Evolutionary conservation across 35 echinoderm and acorn worm genomes (phyloP).

Genomic region (Stichopus chloronotus): DNA sequence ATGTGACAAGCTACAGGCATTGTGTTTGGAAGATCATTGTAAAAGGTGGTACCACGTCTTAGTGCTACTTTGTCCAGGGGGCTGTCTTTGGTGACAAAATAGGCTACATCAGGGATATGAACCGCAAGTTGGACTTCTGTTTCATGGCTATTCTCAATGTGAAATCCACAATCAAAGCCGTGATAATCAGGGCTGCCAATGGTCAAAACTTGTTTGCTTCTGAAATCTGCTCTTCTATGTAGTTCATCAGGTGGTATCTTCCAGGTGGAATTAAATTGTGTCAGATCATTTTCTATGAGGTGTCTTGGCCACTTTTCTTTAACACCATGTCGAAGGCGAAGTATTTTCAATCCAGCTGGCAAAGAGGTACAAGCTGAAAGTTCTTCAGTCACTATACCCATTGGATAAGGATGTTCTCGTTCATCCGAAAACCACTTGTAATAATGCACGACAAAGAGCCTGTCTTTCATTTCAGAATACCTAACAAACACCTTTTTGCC

Average conservation of each 20-base stretch:
- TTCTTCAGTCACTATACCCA: slow-evolving; percentile 79
- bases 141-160: slow-evolving; percentile 29
- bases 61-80: slow-evolving; percentile 69
- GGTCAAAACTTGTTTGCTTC: slow-evolving; percentile 68
- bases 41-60: slow-evolving; percentile 71
- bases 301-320: slow-evolving; percentile 48
- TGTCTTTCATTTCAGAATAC: background rate
- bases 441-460: background rate
- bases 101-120: slow-evolving; percentile 90
- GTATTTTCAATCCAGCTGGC: slow-evolving; percentile 64
- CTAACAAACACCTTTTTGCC: background rate
- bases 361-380: slow-evolving; percentile 34
- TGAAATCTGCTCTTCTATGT: slow-evolving; percentile 52
- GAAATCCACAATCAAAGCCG: slow-evolving; percentile 82
- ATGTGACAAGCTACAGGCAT: slow-evolving; percentile 66
- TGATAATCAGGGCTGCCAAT: slow-evolving; percentile 66
- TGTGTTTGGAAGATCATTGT: slow-evolving; percentile 14
- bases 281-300: background rate
- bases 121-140: slow-evolving; percentile 63
- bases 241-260: slow-evolving; percentile 66
- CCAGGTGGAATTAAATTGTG: slow-evolving; percentile 37
- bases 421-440: background rate
- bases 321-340: slow-evolving; percentile 76
- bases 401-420: slow-evolving; percentile 66
- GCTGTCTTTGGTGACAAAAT: slow-evolving; percentile 61